Percentiles rank a stretch among this genome's conserved stretches.
Conservation (phyloP, 2,888 invertebrate genomes). For the Craniophora ligustri region DNA sequence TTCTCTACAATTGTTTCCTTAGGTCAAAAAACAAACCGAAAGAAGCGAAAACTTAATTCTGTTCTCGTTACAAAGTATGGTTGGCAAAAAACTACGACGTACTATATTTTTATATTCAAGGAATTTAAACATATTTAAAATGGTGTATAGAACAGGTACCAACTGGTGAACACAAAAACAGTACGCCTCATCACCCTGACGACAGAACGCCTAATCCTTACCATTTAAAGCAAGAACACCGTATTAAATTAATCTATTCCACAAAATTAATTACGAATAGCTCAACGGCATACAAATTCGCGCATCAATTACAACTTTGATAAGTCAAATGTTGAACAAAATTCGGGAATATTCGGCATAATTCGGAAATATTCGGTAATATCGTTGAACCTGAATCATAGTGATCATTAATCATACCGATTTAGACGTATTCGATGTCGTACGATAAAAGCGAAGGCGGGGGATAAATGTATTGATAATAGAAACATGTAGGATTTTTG, state of each 20-base stretch:
- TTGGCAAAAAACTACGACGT: too few relatives aligned
- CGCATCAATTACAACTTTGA: constrained; percentile 23
- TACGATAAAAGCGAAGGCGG: constrained; percentile 3
- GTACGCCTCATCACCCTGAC: too few relatives aligned
- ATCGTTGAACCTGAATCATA: constrained; percentile 28
- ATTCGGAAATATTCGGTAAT: constrained; percentile 14
- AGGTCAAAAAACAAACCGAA: too few relatives aligned
- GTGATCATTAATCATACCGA: constrained; percentile 49
- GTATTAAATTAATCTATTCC: constrained; percentile 15
- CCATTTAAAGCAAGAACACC: background rate
- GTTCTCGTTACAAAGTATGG: too few relatives aligned
- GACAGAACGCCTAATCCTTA: background rate
- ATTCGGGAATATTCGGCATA: background rate
- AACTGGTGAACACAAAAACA: too few relatives aligned
- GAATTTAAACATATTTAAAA: too few relatives aligned
- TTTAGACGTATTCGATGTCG: constrained; percentile 25
- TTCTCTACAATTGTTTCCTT: too few relatives aligned
- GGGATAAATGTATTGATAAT: background rate
- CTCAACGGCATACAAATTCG: constrained; percentile 17
- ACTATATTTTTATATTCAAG: too few relatives aligned
- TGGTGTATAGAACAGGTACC: too few relatives aligned
- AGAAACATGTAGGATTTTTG: background rate
- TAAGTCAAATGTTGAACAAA: constrained; percentile 24
- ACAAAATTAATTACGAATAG: constrained; percentile 11
- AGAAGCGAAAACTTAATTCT: too few relatives aligned